These are phyloP conservation scores for Cynaeus angustus DNA, from an alignment of 2,888 invertebrate genomes.

Conservation along the genomic window DNA sequence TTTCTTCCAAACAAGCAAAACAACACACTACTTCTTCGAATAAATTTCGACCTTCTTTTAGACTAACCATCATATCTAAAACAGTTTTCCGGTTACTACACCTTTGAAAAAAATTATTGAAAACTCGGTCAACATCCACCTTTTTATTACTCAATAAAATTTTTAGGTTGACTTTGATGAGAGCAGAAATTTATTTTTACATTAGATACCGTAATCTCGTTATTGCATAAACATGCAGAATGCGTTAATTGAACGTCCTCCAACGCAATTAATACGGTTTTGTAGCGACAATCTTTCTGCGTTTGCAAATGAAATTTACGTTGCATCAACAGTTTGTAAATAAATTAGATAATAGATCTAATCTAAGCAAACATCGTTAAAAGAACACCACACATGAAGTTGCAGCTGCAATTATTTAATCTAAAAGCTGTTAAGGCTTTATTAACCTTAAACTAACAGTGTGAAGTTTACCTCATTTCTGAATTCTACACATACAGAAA, in stretches of 20 bases:
- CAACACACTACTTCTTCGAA: too few species aligned
- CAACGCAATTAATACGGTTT: neutral
- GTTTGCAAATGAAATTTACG: neutral
- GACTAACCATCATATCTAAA: too few species aligned
- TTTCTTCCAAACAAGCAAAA: too few species aligned
- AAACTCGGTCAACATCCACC: neutral
- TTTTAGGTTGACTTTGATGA: slow-evolving; percentile 6
- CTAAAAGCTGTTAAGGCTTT: neutral
- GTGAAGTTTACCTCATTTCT: too few species aligned
- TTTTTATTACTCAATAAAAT: neutral
- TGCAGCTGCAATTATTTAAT: slow-evolving; percentile 8
- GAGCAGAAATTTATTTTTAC: neutral
- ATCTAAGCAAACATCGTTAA: neutral
- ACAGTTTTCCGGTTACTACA: too few species aligned
- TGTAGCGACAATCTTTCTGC: neutral
- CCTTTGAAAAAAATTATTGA: neutral
- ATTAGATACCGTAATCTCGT: neutral
- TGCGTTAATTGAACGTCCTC: neutral
- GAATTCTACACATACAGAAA: slow-evolving; percentile 3
- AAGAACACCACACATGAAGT: neutral
- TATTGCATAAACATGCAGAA: too few species aligned
- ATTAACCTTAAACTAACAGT: neutral
- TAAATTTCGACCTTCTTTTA: too few species aligned
- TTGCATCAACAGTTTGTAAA: slow-evolving; percentile 3
- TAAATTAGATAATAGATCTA: slow-evolving; percentile 3